These are phyloP conservation scores for Eledona agricola DNA, from an alignment of 2,888 invertebrate genomes.

Conservation along the genomic window DNA sequence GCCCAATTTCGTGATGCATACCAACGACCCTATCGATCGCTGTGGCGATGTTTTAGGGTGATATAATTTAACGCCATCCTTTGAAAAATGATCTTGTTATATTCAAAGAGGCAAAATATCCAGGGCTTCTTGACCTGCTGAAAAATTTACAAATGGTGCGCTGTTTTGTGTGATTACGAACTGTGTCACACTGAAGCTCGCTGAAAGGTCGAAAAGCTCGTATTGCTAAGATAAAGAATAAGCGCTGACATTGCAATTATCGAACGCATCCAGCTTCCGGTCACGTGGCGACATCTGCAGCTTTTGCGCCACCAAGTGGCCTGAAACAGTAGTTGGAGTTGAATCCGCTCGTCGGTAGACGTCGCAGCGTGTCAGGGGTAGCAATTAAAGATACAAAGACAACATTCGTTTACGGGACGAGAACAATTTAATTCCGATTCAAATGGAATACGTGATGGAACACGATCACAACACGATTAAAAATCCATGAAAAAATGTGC, in stretches of 20 bases:
- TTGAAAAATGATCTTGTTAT: conserved; percentile 20
- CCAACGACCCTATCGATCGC: conserved; percentile 4
- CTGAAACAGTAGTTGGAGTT: not conserved
- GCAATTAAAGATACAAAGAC: not conserved
- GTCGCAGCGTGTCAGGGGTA: not conserved
- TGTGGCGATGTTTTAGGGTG: not conserved
- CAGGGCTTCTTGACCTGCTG: no score
- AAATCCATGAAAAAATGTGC: conserved; percentile 35
- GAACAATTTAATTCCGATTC: conserved; percentile 19
- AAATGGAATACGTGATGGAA: conserved; percentile 20
- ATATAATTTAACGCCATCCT: conserved; percentile 17
- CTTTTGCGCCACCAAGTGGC: not conserved
- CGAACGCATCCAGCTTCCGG: conserved; percentile 6
- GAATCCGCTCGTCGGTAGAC: conserved; percentile 3
- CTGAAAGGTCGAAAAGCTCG: no score
- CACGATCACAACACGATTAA: conserved; percentile 32
- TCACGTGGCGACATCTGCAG: conserved; percentile 14
- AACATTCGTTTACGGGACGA: no score
- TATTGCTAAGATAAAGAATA: conserved; percentile 3
- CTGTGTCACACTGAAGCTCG: no score
- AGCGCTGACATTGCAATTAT: conserved; percentile 9
- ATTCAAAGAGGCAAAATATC: no score
- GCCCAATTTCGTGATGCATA: not conserved
- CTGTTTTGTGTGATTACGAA: no score
- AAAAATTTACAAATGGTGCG: no score